Evolutionary conservation across 2,888 invertebrate species (phyloP).

Genomic region (Luperina testacea): DNA sequence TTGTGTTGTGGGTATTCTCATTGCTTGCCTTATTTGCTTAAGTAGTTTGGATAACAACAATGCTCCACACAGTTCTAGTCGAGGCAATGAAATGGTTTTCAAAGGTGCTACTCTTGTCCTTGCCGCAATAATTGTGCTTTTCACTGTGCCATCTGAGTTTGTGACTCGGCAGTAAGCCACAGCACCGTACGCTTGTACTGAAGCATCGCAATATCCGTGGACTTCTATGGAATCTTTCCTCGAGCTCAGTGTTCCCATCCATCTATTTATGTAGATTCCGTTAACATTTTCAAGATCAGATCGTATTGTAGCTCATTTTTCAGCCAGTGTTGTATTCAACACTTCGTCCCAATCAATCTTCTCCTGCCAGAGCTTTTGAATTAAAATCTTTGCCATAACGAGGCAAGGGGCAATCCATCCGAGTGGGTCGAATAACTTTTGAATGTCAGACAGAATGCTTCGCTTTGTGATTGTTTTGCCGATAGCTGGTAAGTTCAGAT

Average conservation of each 20-base stretch:
- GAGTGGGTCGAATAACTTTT: too few species aligned
- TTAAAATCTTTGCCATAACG: too few species aligned
- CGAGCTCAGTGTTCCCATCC: background rate
- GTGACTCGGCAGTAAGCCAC: background rate
- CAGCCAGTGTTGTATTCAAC: conserved; percentile 7
- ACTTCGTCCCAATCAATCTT: conserved; percentile 47
- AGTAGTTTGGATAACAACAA: too few species aligned
- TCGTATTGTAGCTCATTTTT: conserved; percentile 2
- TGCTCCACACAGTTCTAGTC: too few species aligned
- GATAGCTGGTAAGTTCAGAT: too few species aligned
- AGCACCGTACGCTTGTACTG: conserved; percentile 1
- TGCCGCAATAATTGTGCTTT: conserved; percentile 8
- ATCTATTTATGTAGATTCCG: background rate
- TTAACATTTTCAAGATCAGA: background rate
- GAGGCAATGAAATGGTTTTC: conserved; percentile 16
- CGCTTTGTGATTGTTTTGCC: too few species aligned
- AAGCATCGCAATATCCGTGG: background rate
- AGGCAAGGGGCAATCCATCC: too few species aligned
- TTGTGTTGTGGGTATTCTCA: too few species aligned
- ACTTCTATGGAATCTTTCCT: conserved; percentile 1
- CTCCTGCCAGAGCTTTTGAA: too few species aligned
- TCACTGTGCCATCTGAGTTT: background rate
- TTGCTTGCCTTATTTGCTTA: too few species aligned
- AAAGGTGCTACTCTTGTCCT: conserved; percentile 26
- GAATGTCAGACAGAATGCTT: too few species aligned